phyloP scores from a whole-genome alignment of 2,797 vertebrate genomes.

The Chanos chanos region DNA sequence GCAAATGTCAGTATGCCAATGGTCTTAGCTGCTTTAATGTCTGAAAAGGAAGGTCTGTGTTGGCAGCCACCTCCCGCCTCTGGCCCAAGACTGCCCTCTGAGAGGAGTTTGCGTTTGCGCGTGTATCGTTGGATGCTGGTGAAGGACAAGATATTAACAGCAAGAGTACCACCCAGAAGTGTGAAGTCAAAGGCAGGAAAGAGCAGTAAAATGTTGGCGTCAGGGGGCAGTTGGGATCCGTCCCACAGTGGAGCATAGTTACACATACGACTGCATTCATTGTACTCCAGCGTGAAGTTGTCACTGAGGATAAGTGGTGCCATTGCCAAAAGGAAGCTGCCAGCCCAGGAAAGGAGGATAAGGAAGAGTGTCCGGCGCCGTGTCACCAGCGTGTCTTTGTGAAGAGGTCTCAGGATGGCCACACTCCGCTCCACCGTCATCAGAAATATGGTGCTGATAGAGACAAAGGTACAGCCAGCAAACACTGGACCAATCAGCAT shows the following conservation, averaged over 20 bases:
- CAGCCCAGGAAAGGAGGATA: slow-evolving; percentile 72
- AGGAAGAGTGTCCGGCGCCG: slow-evolving; percentile 66
- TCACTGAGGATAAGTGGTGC: slow-evolving; percentile 68
- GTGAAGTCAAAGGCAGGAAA: slow-evolving; percentile 79
- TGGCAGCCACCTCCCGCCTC: slow-evolving; percentile 49
- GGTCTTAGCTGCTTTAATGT: slow-evolving; percentile 82
- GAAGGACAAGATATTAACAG: slow-evolving; percentile 75
- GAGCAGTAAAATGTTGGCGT: slow-evolving; percentile 72
- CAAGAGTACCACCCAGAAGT: slow-evolving; percentile 70
- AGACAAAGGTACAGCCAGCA: slow-evolving; percentile 80
- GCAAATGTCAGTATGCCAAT: slow-evolving; percentile 78
- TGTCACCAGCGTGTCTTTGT: slow-evolving; percentile 76
- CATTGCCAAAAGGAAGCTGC: slow-evolving; percentile 74
- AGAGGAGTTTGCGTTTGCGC: slow-evolving; percentile 70
- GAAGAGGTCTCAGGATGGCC: slow-evolving; percentile 76
- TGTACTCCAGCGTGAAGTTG: slow-evolving; percentile 76
- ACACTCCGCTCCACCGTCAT: slow-evolving; percentile 78
- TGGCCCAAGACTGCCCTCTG: slow-evolving; percentile 60
- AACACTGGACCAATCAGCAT: slow-evolving; percentile 78
- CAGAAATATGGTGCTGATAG: slow-evolving; percentile 82
- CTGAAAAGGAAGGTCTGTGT: slow-evolving; percentile 75
- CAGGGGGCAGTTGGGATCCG: slow-evolving; percentile 46
- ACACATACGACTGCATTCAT: slow-evolving; percentile 80
- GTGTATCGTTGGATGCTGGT: slow-evolving; percentile 71
- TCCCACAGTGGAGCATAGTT: slow-evolving; percentile 69